Base-by-base conservation (phyloP, 2,888 invertebrate species). In the Scaptomyza tumidula region DNA sequence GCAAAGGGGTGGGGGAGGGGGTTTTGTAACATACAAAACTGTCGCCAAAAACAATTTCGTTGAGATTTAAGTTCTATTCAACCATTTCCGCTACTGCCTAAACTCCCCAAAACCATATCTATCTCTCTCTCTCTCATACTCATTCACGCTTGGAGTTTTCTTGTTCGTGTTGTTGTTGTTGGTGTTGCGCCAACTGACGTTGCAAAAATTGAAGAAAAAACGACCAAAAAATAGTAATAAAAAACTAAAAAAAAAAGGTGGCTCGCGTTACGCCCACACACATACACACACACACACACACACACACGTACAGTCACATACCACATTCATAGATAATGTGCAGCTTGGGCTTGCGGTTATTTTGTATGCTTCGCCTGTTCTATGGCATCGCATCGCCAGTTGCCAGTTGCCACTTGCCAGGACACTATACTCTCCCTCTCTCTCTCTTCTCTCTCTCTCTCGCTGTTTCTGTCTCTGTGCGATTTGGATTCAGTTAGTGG, bases 241-340 rank as follows among this genome's bases (percentile, higher is more conserved):
- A 49, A 33, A 33, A 33, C 10, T 0, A 33, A 33, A 0, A 10
- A 33, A 33, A 33, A 33, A 75, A 48, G 45, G 56, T 37, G 49
- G 50, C 56, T 41, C 39, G 54, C 58, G 75, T 59, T 46, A 73
- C 73, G 70, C 75, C 60, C 57, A 39, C 55, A 31, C 33, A 19
- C 48, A 57, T 27, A 27, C 31, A 31, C 54, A 16, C 16, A 24
- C 37, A 27, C 29, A 35, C 33, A 24, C 24, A 24, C 24, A 24
- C 24, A 24, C 3, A 24, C 24, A 24, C 3, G 5, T 5, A 24
- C 24, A 24, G 1, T 19, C 27, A 27, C 33, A 44, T 19, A 55
- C 29, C 85, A 84, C 89, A 88, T 87, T 87, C 89, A 89, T 86
- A 86, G 86, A 86, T 86, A 86, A 86, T 86, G 82, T 84, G 89